Evolutionary conservation across 2,888 invertebrate species (phyloP).

Genomic region (Drosophila demipolita): DNA sequence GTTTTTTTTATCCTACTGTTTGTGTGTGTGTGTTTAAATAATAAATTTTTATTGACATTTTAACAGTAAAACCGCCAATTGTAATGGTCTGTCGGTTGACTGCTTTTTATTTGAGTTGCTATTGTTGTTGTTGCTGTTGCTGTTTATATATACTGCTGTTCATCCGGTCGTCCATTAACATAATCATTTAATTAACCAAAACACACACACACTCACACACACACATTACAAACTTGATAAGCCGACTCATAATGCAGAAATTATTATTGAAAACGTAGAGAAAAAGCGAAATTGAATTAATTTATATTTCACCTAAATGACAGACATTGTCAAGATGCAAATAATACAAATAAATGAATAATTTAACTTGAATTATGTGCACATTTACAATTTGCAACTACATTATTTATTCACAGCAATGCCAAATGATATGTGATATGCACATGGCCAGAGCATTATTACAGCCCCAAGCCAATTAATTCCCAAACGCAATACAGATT

Average conservation of each 20-base stretch:
- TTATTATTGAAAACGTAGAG: slow-evolving; percentile 18
- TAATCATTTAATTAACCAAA: slow-evolving; percentile 81
- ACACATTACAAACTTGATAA: slow-evolving; percentile 57
- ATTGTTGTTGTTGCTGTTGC: slow-evolving; percentile 42
- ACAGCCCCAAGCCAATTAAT: slow-evolving; percentile 35
- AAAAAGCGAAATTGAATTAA: slow-evolving; percentile 62
- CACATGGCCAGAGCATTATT: slow-evolving; percentile 32
- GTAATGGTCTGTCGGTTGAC: slow-evolving; percentile 70
- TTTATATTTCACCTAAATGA: slow-evolving; percentile 76
- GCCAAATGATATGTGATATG: slow-evolving; percentile 46
- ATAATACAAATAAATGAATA: slow-evolving; percentile 71
- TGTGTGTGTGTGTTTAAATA: slow-evolving; percentile 63
- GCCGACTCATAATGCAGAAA: slow-evolving; percentile 41
- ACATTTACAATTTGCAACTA: slow-evolving; percentile 46
- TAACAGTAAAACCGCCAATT: slow-evolving; percentile 77
- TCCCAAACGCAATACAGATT: slow-evolving; percentile 16
- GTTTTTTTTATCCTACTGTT: slow-evolving; percentile 21
- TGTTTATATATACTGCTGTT: slow-evolving; percentile 55
- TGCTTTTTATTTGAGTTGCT: slow-evolving; percentile 54
- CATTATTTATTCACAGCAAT: slow-evolving; percentile 56
- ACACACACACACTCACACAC: slow-evolving; percentile 37
- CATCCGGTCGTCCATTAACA: slow-evolving; percentile 79
- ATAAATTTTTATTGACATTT: slow-evolving; percentile 80
- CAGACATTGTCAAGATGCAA: slow-evolving; percentile 78
- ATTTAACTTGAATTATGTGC: slow-evolving; percentile 62